Evolutionary conservation across 2,113 vertebrate species (phyloP).

Genomic region (Vulpes ferrilata): DNA sequence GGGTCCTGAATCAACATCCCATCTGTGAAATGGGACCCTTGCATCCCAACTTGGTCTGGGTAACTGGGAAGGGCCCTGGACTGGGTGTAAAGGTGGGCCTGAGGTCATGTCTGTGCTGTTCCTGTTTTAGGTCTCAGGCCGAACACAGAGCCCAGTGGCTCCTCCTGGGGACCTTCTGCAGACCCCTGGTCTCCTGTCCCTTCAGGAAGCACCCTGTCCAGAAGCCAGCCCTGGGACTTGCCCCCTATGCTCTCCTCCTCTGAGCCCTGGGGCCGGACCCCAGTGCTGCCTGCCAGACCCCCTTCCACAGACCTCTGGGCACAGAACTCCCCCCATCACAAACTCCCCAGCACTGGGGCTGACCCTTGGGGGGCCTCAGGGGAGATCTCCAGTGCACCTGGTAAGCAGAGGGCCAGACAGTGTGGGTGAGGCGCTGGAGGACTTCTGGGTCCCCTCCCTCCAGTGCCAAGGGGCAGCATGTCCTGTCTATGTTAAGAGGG

Average conservation of each 20-base stretch:
- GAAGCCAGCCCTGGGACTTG: conserved; percentile 88
- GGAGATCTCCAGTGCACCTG: conserved; percentile 79
- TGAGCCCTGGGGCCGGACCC: conserved; percentile 87
- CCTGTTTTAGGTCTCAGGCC: conserved; percentile 85
- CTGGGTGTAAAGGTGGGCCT: rapidly evolving
- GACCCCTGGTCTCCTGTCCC: conserved; percentile 88
- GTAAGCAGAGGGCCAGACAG: conserved; percentile 80
- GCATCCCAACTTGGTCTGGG: background rate
- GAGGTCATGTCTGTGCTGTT: background rate
- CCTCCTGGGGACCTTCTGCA: conserved; percentile 84
- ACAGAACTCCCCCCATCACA: conserved; percentile 76
- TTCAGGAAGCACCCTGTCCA: conserved; percentile 78
- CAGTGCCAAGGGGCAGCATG: background rate
- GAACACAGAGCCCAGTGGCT: conserved; percentile 80
- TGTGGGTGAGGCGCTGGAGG: background rate
- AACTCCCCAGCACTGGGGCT: conserved; percentile 53
- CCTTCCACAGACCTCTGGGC: conserved; percentile 85
- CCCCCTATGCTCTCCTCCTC: conserved; percentile 80
- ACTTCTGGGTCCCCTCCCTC: background rate
- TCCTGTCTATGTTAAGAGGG: background rate
- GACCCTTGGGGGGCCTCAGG: conserved; percentile 86
- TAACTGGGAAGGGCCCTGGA: background rate
- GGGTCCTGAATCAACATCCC: background rate
- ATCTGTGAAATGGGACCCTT: background rate
- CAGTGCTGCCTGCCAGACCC: conserved; percentile 80